Evolutionary conservation across 2,888 invertebrate genomes (phyloP), one percentile per base, ranked within the genome.

Genomic region (Ischnus inquisitorius): DNA sequence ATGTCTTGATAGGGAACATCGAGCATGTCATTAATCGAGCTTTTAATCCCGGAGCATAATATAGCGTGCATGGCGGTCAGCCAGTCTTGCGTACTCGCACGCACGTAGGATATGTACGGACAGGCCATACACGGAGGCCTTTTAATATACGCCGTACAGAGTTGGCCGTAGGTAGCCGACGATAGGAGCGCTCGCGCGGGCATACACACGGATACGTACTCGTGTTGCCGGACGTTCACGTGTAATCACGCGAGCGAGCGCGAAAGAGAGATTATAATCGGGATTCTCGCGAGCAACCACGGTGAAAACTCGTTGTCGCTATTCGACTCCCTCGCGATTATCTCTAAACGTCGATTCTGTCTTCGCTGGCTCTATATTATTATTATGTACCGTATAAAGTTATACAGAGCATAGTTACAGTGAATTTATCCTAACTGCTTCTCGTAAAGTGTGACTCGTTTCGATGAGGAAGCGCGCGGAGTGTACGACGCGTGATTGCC

Each of bases 21-120:
- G 82, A 82, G 82, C 83, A 79, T 83, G 88, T 91, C 89, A 88
- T 92, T 92, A 90, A 92, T 91, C 91, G 90, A 87, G 72, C 89
- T 88, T 85, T 90, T 89, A 89, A 88, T 88, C 87, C 87, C 67
- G 62, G 67, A 83, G 79, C 79, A 79, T 83, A 79, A 79, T 83
- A 79, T 80, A 54, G 74, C 83, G 80, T 83, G 83, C 83, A n/a
- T 51, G 54, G 69, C 39, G 62, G 39, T 57, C 62, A 68, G 67
- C 48, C 62, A 62, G 68, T 57, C 62, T 69, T 78, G 39, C 75
- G 76, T 46, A 72, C 67, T 71, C 65, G 76, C 72, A 71, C 79
- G 43, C 57, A 78, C 51, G 57, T 41, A 43, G 39, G 34, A 67
- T 48, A 68, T 54, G 48, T 28, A 71, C 0, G 48, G 51, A 34